Conservation (phyloP, 2,888 invertebrate genomes). For the Sphaerophoria taeniata region DNA sequence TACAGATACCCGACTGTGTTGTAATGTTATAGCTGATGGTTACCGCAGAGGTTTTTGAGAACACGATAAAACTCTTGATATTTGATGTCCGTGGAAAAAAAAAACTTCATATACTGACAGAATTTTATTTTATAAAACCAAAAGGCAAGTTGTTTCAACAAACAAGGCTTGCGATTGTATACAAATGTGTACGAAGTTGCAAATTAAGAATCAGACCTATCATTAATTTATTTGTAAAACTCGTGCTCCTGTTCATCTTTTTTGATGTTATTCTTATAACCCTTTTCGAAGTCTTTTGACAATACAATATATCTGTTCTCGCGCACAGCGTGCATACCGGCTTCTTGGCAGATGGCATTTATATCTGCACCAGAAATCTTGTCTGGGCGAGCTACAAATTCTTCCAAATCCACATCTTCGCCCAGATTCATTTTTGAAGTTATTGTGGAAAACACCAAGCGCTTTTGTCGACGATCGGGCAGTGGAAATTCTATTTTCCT, state of each 20-base stretch:
- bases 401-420: constrained; percentile 99
- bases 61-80: too few species aligned
- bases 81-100: too few species aligned
- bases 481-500: constrained; percentile 99
- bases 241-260: constrained; percentile 99
- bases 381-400: constrained; percentile 99
- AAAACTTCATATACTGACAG: too few species aligned
- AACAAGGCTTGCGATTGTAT: too few species aligned
- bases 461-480: constrained; percentile 94
- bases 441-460: constrained; percentile 98
- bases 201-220: too few species aligned
- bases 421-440: constrained; percentile 98
- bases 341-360: constrained; percentile 99
- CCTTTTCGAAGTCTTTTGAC: constrained; percentile 99
- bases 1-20: too few species aligned
- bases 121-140: too few species aligned
- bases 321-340: constrained; percentile 99
- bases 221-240: constrained; percentile 94
- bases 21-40: too few species aligned
- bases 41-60: too few species aligned
- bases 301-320: constrained; percentile 99
- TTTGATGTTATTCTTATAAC: constrained; percentile 99
- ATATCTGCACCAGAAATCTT: constrained; percentile 99
- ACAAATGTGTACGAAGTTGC: too few species aligned
- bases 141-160: too few species aligned